Conservation (phyloP, 2,888 invertebrate genomes). For the Acheta domesticus region DNA sequence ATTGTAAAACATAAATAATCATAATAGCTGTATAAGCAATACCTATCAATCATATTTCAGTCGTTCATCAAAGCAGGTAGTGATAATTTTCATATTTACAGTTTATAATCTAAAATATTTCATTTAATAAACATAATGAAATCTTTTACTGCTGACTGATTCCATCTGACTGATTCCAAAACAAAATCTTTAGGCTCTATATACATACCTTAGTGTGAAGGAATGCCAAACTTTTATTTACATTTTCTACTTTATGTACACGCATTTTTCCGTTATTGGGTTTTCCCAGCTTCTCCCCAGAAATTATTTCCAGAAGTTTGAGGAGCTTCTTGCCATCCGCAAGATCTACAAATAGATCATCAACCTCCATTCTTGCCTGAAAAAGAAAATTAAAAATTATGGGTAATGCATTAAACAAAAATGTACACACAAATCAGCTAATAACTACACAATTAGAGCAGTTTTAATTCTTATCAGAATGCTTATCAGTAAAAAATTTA, state of each 20-base stretch:
- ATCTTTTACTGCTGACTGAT: too few relatives aligned
- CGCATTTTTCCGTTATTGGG: conserved; percentile 95
- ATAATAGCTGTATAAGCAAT: background rate
- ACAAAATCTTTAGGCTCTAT: too few relatives aligned
- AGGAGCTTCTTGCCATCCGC: conserved; percentile 90
- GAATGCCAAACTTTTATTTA: conserved; percentile 95
- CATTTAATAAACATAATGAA: too few relatives aligned
- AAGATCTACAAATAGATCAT: conserved; percentile 93
- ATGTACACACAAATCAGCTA: conserved; percentile 20
- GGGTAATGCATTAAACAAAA: too few relatives aligned
- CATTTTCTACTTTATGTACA: conserved; percentile 98
- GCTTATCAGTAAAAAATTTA: too few relatives aligned
- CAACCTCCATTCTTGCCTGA: conserved; percentile 96
- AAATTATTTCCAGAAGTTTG: conserved; percentile 95
- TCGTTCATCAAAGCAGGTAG: background rate
- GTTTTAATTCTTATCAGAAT: too few relatives aligned
- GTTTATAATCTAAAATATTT: too few relatives aligned
- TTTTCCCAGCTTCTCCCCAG: conserved; percentile 93
- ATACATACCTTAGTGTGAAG: conserved; percentile 82
- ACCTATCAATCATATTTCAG: background rate
- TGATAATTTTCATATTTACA: too few relatives aligned
- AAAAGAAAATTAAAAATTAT: conserved; percentile 38
- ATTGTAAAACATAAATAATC: conserved; percentile 33
- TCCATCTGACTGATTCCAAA: too few relatives aligned
- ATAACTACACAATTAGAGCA: too few relatives aligned